A percentile compares a stretch with the other conserved stretches of the same genome.
phyloP scores from a whole-genome alignment of 2,888 invertebrate species.

The Cryptophagus acutangulus region DNA sequence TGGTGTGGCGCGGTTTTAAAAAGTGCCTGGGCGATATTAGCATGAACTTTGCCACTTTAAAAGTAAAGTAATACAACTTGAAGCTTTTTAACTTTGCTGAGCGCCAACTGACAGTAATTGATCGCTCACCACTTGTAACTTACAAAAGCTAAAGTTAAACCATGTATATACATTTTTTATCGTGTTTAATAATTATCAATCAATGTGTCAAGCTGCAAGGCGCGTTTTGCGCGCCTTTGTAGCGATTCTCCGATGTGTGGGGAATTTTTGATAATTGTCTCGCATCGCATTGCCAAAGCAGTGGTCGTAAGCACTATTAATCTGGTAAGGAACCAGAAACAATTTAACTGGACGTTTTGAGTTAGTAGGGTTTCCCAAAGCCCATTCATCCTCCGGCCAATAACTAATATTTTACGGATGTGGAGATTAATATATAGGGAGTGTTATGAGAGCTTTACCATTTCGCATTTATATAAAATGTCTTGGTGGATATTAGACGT shows the following conservation, averaged over 20 bases:
- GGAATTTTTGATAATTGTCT: slow-evolving; percentile 38
- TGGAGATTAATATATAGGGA: slow-evolving; percentile 21
- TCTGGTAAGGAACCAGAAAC: slow-evolving; percentile 37
- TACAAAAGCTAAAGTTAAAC: slow-evolving; percentile 34
- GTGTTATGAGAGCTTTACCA: slow-evolving; percentile 3
- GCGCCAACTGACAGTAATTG: slow-evolving; percentile 40
- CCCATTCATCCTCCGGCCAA: slow-evolving; percentile 28
- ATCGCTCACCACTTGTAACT: slow-evolving; percentile 35
- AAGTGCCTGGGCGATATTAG: slow-evolving; percentile 31
- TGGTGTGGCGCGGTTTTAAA: too few species aligned
- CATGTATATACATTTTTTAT: slow-evolving; percentile 32
- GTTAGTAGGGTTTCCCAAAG: slow-evolving; percentile 29
- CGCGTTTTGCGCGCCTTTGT: too few species aligned
- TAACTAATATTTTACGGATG: slow-evolving; percentile 31
- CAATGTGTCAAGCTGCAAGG: slow-evolving; percentile 31
- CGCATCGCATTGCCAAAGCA: slow-evolving; percentile 34
- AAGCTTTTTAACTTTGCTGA: slow-evolving; percentile 35
- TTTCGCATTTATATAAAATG: slow-evolving; percentile 11
- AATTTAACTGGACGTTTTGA: slow-evolving; percentile 35
- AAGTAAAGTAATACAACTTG: slow-evolving; percentile 38
- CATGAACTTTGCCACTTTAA: slow-evolving; percentile 38
- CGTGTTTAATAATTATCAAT: slow-evolving; percentile 35
- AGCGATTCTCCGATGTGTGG: too few species aligned
- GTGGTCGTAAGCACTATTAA: slow-evolving; percentile 39
- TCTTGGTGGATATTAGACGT: too few species aligned